These are phyloP conservation scores for Kryptopterus vitreolus DNA, from an alignment of 2,797 vertebrate species.

Conservation along the genomic window DNA sequence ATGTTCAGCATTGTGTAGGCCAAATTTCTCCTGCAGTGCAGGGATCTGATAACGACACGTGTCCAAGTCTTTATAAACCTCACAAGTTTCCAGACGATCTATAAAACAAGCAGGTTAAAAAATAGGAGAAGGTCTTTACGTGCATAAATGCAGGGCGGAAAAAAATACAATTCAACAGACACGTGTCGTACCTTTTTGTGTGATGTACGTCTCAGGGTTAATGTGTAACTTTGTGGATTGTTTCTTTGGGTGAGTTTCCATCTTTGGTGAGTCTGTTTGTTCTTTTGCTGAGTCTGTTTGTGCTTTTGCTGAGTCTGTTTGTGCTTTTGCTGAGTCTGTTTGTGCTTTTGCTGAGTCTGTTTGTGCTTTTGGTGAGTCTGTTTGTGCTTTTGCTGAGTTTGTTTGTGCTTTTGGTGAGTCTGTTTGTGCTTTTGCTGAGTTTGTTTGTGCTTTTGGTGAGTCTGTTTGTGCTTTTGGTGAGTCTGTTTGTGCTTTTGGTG, in stretches of 20 bases:
- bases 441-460: background rate
- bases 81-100: slow-evolving; percentile 62
- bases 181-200: slow-evolving; percentile 39
- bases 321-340: background rate
- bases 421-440: background rate
- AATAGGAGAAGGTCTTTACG: background rate
- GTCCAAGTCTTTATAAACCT: slow-evolving; percentile 70
- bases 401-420: background rate
- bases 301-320: slow-evolving; percentile 6
- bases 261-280: background rate
- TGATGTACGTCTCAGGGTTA: slow-evolving; percentile 2
- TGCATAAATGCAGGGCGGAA: background rate
- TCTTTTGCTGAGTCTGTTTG: background rate
- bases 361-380: background rate
- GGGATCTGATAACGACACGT: slow-evolving; percentile 72
- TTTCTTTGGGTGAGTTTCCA: background rate
- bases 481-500: background rate
- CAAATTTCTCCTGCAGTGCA: slow-evolving; percentile 71
- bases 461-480: background rate
- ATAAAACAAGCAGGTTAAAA: background rate
- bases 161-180: background rate
- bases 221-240: background rate
- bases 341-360: background rate
- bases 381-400: slow-evolving; percentile 1
- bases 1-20: slow-evolving; percentile 69